phyloP scores from a whole-genome alignment of 2,797 vertebrate species.

The Botia kubotai region DNA sequence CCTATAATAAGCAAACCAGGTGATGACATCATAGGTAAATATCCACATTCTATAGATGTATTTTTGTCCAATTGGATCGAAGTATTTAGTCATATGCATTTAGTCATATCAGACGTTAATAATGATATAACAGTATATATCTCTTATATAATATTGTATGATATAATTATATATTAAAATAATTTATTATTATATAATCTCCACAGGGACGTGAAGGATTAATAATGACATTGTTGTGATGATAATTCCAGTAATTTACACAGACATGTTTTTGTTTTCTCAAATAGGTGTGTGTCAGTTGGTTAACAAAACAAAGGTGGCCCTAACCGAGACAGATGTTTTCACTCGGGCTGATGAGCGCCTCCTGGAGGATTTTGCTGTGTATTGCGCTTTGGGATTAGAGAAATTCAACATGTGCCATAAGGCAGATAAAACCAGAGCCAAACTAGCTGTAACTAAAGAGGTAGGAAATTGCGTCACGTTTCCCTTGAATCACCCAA shows the following conservation, averaged over 20 bases:
- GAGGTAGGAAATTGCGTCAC: slow-evolving; percentile 58
- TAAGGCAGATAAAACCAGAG: slow-evolving; percentile 64
- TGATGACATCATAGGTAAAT: slow-evolving; percentile 3
- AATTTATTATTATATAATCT: no score
- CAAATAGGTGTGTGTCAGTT: slow-evolving; percentile 31
- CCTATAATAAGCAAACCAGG: slow-evolving; percentile 15
- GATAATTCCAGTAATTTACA: not conserved
- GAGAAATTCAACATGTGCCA: slow-evolving; percentile 63
- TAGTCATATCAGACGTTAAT: not conserved
- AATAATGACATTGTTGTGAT: not conserved
- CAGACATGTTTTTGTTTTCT: not conserved
- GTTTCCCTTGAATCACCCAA: not conserved
- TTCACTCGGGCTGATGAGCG: slow-evolving; percentile 69
- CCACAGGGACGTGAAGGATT: not conserved
- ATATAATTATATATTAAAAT: no score
- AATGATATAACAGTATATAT: not conserved
- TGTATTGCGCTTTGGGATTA: slow-evolving; percentile 70
- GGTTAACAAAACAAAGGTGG: slow-evolving; percentile 1
- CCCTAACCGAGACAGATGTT: not conserved
- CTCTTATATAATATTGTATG: no score
- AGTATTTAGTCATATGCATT: not conserved
- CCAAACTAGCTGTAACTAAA: slow-evolving; percentile 69
- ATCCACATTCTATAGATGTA: not conserved
- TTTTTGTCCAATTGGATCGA: not conserved
- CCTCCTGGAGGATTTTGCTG: slow-evolving; percentile 67